Base-by-base conservation (phyloP, 2,888 invertebrate species). In the Carabus problematicus region DNA sequence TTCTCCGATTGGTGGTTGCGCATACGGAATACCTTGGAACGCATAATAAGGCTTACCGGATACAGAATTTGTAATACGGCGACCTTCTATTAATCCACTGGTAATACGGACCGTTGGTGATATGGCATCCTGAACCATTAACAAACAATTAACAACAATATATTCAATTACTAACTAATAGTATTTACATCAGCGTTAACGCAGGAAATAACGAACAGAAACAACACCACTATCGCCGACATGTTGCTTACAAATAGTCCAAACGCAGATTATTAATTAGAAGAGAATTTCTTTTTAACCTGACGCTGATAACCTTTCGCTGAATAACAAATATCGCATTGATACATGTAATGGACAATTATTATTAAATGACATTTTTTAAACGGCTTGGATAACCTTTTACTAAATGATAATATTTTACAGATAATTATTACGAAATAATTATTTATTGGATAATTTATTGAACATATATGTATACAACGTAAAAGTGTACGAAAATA, bases 21-120 rank as follows among this genome's bases (percentile, higher is more conserved):
- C 66, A 43, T 59, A 66, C 8, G 66, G 66, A 14, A 66, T 59
- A 11, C 66, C 58, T 49, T 47, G 45, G n/a, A 66, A 66, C 8
- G 58, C 45, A n/a, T 14, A 66, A 39, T 49, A 66, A 8, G 12
- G 14, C 45, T 66, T 43, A 8, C 45, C 40, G 40, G 45, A 47
- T 47, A 49, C 16, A 16, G 39, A 11, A 59, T 58, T 66, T n/a
- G 29, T 14, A 1, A 56, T 40, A 58, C 41, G 49, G 14, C 40
- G 41, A 29, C 66, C 66, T 59, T 66, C 47, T 45, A 66, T 54
- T 12, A 39, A 9, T n/a, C 66, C 66, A 40, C 55, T 52, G 43
- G 19, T 64, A 43, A 56, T 55, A 55, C 56, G 43, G 14, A 64
- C 55, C 43, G 19, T 29, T 8, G 45, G 29, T 29, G 29, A 29